These are phyloP conservation scores for Malthinus flaveolus DNA, from an alignment of 2,888 invertebrate genomes.

Conservation along the genomic window DNA sequence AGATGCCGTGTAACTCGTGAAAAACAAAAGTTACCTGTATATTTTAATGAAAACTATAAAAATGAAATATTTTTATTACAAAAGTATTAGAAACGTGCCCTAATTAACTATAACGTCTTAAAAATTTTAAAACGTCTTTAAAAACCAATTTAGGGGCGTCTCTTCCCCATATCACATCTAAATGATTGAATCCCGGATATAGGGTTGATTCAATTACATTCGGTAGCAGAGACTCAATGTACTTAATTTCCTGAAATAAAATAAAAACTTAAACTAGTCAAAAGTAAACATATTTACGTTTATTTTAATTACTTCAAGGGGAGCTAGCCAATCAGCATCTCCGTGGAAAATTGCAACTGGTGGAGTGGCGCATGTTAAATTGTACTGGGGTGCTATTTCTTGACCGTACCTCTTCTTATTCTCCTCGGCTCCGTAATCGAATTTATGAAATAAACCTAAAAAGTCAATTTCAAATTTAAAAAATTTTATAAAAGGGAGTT, in stretches of 20 bases:
- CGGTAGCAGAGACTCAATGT: background rate
- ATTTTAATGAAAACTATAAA: too few species aligned
- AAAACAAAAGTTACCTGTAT: too few species aligned
- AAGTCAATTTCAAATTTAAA: conserved; percentile 18
- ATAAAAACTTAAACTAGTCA: background rate
- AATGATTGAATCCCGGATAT: background rate
- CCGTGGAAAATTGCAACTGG: background rate
- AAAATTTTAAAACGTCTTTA: background rate
- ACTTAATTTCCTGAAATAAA: background rate
- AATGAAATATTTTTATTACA: too few species aligned
- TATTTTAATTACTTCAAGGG: background rate
- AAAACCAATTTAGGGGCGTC: background rate
- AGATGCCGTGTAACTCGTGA: too few species aligned
- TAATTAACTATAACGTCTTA: background rate
- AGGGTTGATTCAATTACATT: background rate
- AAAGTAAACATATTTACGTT: background rate
- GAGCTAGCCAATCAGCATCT: background rate
- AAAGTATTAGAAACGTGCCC: too few species aligned
- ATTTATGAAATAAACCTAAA: conserved; percentile 5
- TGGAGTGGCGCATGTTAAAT: background rate
- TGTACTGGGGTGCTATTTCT: background rate
- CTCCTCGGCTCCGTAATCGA: background rate
- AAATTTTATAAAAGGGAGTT: too few species aligned
- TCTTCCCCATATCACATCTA: background rate
- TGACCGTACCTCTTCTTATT: background rate